Evolutionary conservation across 35 echinoderm and acorn worm genomes (phyloP), one percentile per base, ranked within the genome.

Genomic region (Heliocidaris erythrogramma): DNA sequence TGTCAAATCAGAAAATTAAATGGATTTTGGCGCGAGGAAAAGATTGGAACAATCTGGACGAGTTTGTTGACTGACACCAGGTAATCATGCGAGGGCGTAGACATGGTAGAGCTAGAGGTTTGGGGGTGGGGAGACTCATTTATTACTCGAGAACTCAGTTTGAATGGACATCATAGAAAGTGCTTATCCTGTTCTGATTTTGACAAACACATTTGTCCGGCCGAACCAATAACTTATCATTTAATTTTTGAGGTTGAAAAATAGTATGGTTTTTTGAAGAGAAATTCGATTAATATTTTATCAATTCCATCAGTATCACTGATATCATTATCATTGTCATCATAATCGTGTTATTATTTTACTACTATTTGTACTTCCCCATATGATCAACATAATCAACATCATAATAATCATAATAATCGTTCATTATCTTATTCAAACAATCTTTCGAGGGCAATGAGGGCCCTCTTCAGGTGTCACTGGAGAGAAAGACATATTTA

Each of bases 41-140:
- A 78, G 65, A 78, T 78, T 78, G 65, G 65, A 78, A 78, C 65
- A 78, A 78, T 78, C 65, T 78, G 65, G 65, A 78, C 27, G 65
- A 5, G 65, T 78, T 27, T n/a, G 65, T n/a, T 78, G 65, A 78
- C 7, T 78, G 65, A 78, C 65, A 78, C 65, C 65, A 78, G 65
- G 65, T 78, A n/a, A n/a, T 78, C 21, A 18, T 78, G 21, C 18
- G 21, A 78, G 65, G 65, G 65, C 8, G 21, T 78, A 78, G 65
- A 78, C 65, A 78, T n/a, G 65, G 27, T 14, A 60, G 59, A 60
- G 18, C 12, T 78, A n/a, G 7, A 78, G 65, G 17, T 78, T n/a
- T 78, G 65, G 27, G 21, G 17, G n/a, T 78, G 65, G 17, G 65
- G 5, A 78, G 8, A 78, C 65, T 78, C 1, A 27, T 78, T 32